Base-by-base conservation (phyloP, 2,797 vertebrate genomes). In the Enteromius paludinosus region DNA sequence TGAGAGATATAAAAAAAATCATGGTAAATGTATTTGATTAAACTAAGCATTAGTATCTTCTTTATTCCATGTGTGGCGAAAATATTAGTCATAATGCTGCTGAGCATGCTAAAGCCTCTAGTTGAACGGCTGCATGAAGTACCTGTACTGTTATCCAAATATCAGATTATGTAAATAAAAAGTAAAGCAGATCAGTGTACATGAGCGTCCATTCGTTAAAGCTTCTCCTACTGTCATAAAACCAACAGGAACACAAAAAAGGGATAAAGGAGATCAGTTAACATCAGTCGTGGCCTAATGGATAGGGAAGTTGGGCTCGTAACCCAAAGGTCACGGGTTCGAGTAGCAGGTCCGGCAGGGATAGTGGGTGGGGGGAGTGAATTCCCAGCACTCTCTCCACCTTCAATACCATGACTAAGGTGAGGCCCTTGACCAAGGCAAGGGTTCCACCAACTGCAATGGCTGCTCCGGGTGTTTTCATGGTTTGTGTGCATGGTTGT, bases 1-100 rank as follows among this genome's bases (percentile, higher is more conserved):
- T 87, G 70, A 76, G 49, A 69, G 84, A 81, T 35, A 35, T 17
- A 71, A 72, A 2, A 30, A 38, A 52, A 79, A 35, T 15, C 25
- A 61, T 4, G 14, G 20, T 74, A 41, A 17, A 41, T 20, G 23
- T 3, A 79, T 23, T 23, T 54, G 6, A 35, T 68, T 35, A 71
- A 71, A 80, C 20, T 4, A 3, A 79, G 33, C 10, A 5, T 25
- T 45, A 28, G 23, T 8, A 41, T 59, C 6, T 56, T 23, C 52
- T 20, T 9, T 20, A 69, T 56, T 18, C 23, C 10, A 41, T 23
- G 1, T 23, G 23, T 35, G 17, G 35, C 15, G 33, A n/a, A 28
- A 28, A 33, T 43, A 5, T 45, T 33, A 12, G 12, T 28, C 8
- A 78, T 30, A 68, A 15, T 15, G 33, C 33, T 12, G 62, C 62